Base-by-base conservation (phyloP, 2,113 vertebrate genomes). In the Probosciger aterrimus region DNA sequence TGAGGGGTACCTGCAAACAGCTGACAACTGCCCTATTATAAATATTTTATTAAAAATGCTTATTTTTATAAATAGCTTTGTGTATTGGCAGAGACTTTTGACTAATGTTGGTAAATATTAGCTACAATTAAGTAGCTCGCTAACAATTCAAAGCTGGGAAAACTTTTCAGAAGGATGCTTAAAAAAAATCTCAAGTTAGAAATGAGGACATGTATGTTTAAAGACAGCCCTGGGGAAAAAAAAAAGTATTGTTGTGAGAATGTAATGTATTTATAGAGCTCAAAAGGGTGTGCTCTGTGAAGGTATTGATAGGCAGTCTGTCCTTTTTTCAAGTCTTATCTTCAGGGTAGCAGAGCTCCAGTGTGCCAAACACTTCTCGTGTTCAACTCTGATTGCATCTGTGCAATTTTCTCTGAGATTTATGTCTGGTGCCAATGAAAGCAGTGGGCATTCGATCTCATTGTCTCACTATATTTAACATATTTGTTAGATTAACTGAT, bases 351-450 rank as follows among this genome's bases (percentile, higher is more conserved):
- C 97, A 98, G 98, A 94, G 93, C 96, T 92, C 92, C 81, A 77
- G 95, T 88, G 77, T 97, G 95, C 95, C 96, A 97, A 69, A 96
- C 82, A 95, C 91, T 96, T 97, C 93, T 96, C 10, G 6, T 92
- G 76, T 92, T 95, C 93, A 78, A 94, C 53, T 93, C 86, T 67
- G 97, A 96, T 97, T 90, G 49, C 94, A 97, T 97, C 97, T 96
- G 92, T 93, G 94, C 93, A 96, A 96, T 97, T 95, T 97, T 96
- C 95, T 91, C 95, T 84, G 97, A 97, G 97, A 97, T 97, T 91
- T 96, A 95, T 96, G 93, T 93, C 91, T 82, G 31, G 55, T 94
- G 90, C 69, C 91, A 96, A 94, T 84, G 70, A 97, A 95, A 96
- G 92, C 95, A 90, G 87, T 85, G 84, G 92, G 93, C 89, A 90